phyloP scores from a whole-genome alignment of 2,113 vertebrate genomes.

The Neolamprologus kungweensis region DNA sequence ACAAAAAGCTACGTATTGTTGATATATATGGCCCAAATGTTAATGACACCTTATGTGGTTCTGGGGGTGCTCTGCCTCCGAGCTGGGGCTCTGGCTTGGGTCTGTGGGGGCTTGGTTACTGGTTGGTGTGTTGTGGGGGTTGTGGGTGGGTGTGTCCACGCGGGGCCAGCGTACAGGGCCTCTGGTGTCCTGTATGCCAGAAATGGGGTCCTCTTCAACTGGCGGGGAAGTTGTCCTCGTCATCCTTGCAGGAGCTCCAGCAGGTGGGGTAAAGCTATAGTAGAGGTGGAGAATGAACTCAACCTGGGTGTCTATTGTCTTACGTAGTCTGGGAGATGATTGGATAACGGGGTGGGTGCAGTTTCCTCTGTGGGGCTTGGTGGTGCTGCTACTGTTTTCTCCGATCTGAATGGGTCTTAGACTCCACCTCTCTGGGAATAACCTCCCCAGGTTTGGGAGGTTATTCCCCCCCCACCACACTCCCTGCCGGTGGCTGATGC shows the following conservation, averaged over 20 bases:
- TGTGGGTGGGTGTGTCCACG: background rate
- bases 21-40: background rate
- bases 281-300: background rate
- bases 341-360: fast-evolving
- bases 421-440: background rate
- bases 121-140: background rate
- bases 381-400: fast-evolving
- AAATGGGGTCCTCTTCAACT: background rate
- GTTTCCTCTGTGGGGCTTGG: background rate
- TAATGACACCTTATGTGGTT: fast-evolving
- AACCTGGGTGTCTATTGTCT: background rate
- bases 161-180: fast-evolving
- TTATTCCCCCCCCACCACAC: background rate
- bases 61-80: background rate
- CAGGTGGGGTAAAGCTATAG: fast-evolving
- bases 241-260: background rate
- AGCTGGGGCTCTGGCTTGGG: background rate
- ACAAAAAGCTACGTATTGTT: background rate
- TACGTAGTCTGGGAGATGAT: fast-evolving
- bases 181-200: fast-evolving
- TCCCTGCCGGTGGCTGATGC: fast-evolving
- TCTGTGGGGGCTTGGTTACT: fast-evolving
- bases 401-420: fast-evolving
- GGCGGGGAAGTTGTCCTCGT: fast-evolving
- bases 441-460: fast-evolving